phyloP scores from a whole-genome alignment of 2,888 invertebrate species.

The Strigamia maritima region DNA sequence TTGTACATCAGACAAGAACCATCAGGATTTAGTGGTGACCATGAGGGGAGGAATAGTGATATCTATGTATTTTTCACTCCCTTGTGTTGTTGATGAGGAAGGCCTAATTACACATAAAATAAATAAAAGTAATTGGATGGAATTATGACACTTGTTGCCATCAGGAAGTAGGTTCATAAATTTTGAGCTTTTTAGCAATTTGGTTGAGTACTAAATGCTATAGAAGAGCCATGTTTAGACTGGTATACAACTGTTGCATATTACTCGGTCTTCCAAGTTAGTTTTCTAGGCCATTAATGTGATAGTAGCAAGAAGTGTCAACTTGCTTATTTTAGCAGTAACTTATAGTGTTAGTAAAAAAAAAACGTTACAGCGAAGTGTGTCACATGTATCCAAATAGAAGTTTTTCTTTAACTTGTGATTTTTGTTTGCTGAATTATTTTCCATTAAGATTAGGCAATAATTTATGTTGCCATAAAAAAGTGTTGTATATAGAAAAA shows the following conservation, averaged over 20 bases:
- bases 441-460: constrained; percentile 1
- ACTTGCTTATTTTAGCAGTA: not conserved
- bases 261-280: not conserved
- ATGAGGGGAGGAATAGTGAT: not conserved
- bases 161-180: not conserved
- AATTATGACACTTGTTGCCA: not conserved
- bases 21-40: no score
- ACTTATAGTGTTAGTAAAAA: not conserved
- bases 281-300: not conserved
- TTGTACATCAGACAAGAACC: no score
- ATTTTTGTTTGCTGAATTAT: not conserved
- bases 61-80: not conserved
- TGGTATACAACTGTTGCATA: not conserved
- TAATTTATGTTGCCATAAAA: not conserved
- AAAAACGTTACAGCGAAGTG: not conserved
- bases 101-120: not conserved
- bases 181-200: not conserved
- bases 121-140: constrained; percentile 5
- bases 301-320: not conserved
- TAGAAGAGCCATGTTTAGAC: not conserved
- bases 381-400: no score
- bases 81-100: not conserved
- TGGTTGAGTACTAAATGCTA: not conserved
- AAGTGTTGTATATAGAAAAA: no score
- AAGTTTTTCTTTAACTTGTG: not conserved